Evolutionary conservation across 1,140 invertebrate species (phyloP).

Genomic region (Caerostris darwini): DNA sequence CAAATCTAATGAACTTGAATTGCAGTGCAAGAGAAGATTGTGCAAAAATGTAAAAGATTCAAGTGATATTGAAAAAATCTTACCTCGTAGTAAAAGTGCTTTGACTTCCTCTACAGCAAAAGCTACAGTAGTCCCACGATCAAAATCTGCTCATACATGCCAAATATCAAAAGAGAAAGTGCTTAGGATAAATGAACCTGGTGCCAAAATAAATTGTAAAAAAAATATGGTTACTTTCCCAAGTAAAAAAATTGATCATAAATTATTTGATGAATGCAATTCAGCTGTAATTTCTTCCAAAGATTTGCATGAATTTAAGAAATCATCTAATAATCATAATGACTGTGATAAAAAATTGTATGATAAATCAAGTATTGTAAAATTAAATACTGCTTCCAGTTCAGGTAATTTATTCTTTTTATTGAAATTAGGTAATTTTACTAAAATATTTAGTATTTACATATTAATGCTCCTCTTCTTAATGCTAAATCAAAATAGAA

Average conservation of each 20-base stretch:
- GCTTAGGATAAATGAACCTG: neutral
- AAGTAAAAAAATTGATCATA: neutral
- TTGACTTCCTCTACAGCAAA: neutral
- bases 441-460: too few species aligned
- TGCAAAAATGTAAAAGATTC: neutral
- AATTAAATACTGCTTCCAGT: neutral
- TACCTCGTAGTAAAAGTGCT: slow-evolving; percentile 49
- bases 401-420: slow-evolving; percentile 6
- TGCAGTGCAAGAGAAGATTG: neutral
- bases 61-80: neutral
- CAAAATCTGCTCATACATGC: slow-evolving; percentile 26
- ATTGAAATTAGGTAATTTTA: too few species aligned
- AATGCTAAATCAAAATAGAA: too few species aligned
- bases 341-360: neutral
- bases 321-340: neutral
- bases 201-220: neutral
- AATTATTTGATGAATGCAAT: neutral
- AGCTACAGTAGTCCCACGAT: slow-evolving; percentile 5
- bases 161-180: neutral
- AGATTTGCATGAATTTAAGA: slow-evolving; percentile 5
- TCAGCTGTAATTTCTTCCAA: neutral
- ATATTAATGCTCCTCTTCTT: too few species aligned
- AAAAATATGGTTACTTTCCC: neutral
- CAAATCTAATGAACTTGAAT: neutral
- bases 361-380: neutral